phyloP scores from a whole-genome alignment of 2,797 vertebrate genomes.

The Falco biarmicus region DNA sequence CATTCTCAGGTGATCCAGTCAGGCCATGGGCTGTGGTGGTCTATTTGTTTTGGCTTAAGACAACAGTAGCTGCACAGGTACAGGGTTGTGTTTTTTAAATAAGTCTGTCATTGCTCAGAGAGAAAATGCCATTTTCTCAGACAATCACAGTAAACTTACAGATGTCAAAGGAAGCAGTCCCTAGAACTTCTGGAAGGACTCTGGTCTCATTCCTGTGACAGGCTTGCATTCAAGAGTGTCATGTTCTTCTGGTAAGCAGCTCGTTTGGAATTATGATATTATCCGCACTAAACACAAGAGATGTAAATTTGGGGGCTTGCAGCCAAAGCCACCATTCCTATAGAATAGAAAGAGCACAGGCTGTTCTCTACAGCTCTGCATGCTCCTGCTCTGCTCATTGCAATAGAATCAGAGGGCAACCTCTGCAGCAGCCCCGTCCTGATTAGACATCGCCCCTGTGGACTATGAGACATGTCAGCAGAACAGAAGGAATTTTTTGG shows the following conservation, averaged over 20 bases:
- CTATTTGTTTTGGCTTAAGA: not conserved
- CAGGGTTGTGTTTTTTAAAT: not conserved
- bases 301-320: not conserved
- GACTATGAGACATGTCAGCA: not conserved
- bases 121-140: not conserved
- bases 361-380: not conserved
- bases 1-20: not conserved
- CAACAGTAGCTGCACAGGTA: not conserved
- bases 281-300: not conserved
- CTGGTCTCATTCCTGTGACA: not conserved
- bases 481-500: not conserved
- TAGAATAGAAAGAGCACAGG: not conserved
- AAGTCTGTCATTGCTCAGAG: not conserved
- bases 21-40: not conserved
- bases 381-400: not conserved
- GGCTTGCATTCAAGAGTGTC: not conserved
- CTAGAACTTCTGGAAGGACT: not conserved
- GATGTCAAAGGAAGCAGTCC: not conserved
- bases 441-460: rapidly evolving
- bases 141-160: not conserved
- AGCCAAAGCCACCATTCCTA: constrained; percentile 18
- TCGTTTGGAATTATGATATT: not conserved
- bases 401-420: not conserved
- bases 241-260: not conserved
- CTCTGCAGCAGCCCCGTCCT: not conserved